These are phyloP conservation scores for Ethmia dodecea DNA, from an alignment of 2,888 invertebrate species.

Conservation along the genomic window DNA sequence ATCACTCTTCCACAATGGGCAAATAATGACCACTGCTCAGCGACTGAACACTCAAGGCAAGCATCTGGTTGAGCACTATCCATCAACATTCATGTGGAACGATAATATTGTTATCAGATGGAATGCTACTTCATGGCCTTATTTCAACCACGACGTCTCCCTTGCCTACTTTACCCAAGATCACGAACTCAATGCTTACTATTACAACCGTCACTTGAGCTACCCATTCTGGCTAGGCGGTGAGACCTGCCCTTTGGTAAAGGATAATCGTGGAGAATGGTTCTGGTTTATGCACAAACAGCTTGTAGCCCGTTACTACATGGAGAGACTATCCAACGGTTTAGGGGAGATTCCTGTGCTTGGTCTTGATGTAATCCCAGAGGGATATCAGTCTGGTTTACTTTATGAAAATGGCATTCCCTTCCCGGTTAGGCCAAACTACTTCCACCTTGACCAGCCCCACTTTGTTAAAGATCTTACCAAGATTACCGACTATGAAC, in stretches of 20 bases:
- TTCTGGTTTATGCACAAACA: slow-evolving; percentile 83
- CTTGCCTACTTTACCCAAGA: slow-evolving; percentile 86
- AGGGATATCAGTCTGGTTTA: slow-evolving; percentile 81
- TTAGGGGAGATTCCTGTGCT: slow-evolving; percentile 81
- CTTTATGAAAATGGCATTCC: slow-evolving; percentile 81
- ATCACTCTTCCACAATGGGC: slow-evolving; percentile 82
- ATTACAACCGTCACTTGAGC: slow-evolving; percentile 79
- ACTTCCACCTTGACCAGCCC: slow-evolving; percentile 68
- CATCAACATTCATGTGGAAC: slow-evolving; percentile 49
- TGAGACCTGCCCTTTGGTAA: slow-evolving; percentile 63
- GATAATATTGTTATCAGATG: slow-evolving; percentile 76
- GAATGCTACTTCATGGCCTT: slow-evolving; percentile 80
- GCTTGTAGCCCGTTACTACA: slow-evolving; percentile 83
- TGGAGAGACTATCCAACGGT: slow-evolving; percentile 85
- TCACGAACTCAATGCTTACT: slow-evolving; percentile 80
- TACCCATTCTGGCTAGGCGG: slow-evolving; percentile 82
- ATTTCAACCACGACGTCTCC: slow-evolving; percentile 76
- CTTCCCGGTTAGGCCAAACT: slow-evolving; percentile 79
- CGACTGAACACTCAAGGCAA: slow-evolving; percentile 70
- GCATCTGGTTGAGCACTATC: slow-evolving; percentile 40
- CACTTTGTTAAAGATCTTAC: slow-evolving; percentile 55
- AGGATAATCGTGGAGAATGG: slow-evolving; percentile 80
- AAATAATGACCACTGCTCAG: slow-evolving; percentile 82
- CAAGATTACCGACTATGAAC: slow-evolving; percentile 68
- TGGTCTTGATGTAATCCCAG: slow-evolving; percentile 69